Evolutionary conservation across 2,888 invertebrate species (phyloP), one percentile per base, ranked within the genome.

Genomic region (Lydus trimaculatus): DNA sequence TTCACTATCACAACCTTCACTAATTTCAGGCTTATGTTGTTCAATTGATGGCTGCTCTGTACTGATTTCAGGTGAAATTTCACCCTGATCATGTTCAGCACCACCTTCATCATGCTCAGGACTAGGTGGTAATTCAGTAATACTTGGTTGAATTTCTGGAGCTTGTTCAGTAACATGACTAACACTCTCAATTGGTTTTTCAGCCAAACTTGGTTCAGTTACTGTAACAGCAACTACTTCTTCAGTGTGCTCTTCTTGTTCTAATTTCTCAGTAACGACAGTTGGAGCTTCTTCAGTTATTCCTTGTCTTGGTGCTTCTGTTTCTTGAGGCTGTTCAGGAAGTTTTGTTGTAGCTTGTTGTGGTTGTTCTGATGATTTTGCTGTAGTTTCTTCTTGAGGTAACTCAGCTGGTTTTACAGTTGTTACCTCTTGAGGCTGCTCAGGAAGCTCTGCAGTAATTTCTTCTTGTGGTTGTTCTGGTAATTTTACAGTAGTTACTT

Each of bases 41-140:
- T 61, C 36, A 20, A 9, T 17, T 62, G 43, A 9, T 33, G 31
- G 17, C 20, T 60, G 60, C 20, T 58, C 36, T 36, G 56, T 25
- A 15, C 4, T 23, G 20, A 9, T 9, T 48, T 48, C 48, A 6
- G 20, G 17, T 20, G 48, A 48, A 48, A 48, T 48, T 48, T 48
- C 20, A 8, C 25, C 56, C 9, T 63, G 31, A 28, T 2, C 43
- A 31, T 23, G 23, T 62, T 43, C 62, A 62, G 5, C 23, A 13
- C 23, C 23, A 7, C 2, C 28, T 58, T 60, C 52, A 31, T 60
- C 67, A 48, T 58, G 64, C 58, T 31, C 33, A 17, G 60, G 61
- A 58, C 64, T 58, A 79, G 67, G 73, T 80, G 75, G 74, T 86
- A 86, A 73, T 85, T 81, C 61, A 84, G 83, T 64, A n/a, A 25